Base-by-base conservation (phyloP, 2,888 invertebrate genomes). In the Cataglyphis albicans region DNA sequence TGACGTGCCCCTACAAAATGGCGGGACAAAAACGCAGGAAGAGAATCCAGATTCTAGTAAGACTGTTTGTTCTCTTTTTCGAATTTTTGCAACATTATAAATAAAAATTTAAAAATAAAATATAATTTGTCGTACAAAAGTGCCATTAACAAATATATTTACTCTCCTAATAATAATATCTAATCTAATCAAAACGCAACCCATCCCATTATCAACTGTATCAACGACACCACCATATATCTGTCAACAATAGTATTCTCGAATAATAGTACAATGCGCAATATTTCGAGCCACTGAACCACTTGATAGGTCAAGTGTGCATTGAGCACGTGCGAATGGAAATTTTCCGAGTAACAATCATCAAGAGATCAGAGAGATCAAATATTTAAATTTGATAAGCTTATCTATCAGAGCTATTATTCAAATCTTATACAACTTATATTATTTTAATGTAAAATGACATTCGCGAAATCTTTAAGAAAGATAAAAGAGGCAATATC, bases 11-110 rank as follows among this genome's bases (percentile, higher is more conserved):
- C 83, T 94, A 67, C 94, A 94, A 87, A 94, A 94, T 70, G 94
- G 94, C 52, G 94, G 94, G n/a, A 93, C 94, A 18, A 94, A 94
- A 88, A 92, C 93, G 70, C 94, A 94, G 82, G 94, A 94, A 75
- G 94, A 94, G 85, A 94, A 93, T 91, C 93, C 92, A 70, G 94
- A 94, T 80, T 89, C 93, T 82, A 93, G 94, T 94, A 86, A 91
- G 91, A 61, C 9, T n/a, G n/a, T 76, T 57, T 10, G 52, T 73
- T 44, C 12, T 1, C 6, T 29, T 63, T 12, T 18, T 64, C 15
- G 3, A 67, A 35, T 55, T 65, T 25, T 29, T 7, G 18, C 10
- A 10, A 52, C 0, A 25, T 35, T 65, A 35, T 9, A 10, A 0
- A 18, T 48, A 63, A 7, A 38, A 35, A 12, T 35, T 35, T 29